Evolutionary conservation across 2,113 vertebrate genomes (phyloP).

Genomic region (Xenus cinereus): DNA sequence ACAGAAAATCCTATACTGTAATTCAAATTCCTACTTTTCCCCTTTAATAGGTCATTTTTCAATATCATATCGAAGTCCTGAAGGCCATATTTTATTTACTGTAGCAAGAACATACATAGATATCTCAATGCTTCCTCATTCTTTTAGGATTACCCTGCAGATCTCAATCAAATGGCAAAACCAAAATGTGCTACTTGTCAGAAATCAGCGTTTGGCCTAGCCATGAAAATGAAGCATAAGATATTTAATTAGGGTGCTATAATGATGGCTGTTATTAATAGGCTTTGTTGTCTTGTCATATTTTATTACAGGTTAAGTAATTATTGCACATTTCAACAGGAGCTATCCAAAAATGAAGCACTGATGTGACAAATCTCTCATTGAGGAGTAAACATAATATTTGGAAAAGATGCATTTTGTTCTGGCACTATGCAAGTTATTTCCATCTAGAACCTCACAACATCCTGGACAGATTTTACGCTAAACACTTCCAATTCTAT

Average conservation of each 20-base stretch:
- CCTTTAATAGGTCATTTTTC: neutral
- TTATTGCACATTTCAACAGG: neutral
- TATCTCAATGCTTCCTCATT: neutral
- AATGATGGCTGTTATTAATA: neutral
- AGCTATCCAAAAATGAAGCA: neutral
- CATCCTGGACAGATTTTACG: neutral
- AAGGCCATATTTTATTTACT: slow-evolving; percentile 21
- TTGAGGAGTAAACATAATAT: neutral
- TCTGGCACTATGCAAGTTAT: neutral
- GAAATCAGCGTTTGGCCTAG: neutral
- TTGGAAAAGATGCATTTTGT: neutral
- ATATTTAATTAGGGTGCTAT: neutral
- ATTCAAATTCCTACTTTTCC: neutral
- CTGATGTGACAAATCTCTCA: neutral
- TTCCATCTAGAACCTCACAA: neutral
- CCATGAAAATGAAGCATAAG: neutral
- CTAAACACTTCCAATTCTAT: neutral
- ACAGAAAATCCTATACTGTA: neutral
- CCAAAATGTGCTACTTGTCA: neutral
- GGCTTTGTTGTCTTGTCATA: neutral
- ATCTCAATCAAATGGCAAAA: neutral
- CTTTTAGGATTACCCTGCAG: neutral
- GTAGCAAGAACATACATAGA: neutral
- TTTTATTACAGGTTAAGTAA: neutral
- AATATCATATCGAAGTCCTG: neutral